Percentiles rank a stretch among this genome's conserved stretches.
Conservation (phyloP, 2,797 vertebrate genomes). For the Staurois parvus region DNA sequence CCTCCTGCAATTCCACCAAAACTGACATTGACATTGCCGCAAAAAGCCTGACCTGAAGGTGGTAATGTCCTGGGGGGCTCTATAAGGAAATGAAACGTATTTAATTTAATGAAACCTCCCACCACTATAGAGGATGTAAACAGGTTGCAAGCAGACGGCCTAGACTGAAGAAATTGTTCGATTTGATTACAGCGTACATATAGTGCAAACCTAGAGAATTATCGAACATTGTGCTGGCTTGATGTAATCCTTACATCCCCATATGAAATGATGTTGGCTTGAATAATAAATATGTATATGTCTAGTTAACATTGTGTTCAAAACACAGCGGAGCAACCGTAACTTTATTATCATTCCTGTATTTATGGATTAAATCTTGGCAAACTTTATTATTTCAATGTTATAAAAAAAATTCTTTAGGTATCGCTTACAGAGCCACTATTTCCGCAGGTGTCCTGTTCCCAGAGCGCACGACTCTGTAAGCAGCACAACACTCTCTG, state of each 20-base stretch:
- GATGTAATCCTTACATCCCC: neutral
- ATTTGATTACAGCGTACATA: slow-evolving; percentile 24
- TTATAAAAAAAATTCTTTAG: neutral
- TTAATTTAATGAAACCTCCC: slow-evolving; percentile 39
- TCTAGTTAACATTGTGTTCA: neutral
- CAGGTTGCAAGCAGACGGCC: slow-evolving; percentile 19
- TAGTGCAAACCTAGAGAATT: neutral
- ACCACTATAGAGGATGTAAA: slow-evolving; percentile 43
- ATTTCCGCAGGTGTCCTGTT: too few relatives aligned
- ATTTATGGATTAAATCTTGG: neutral
- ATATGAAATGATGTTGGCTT: neutral
- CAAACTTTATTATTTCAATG: neutral
- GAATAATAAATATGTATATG: neutral
- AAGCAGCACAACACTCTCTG: too few relatives aligned
- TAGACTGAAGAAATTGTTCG: slow-evolving; percentile 26
- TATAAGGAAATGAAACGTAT: slow-evolving; percentile 28
- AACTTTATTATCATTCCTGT: neutral
- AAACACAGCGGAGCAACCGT: neutral
- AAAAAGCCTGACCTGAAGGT: neutral
- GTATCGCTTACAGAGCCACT: too few relatives aligned
- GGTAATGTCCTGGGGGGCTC: slow-evolving; percentile 31
- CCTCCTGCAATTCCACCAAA: neutral
- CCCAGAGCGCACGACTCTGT: too few relatives aligned
- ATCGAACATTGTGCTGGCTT: slow-evolving; percentile 5
- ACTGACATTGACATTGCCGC: neutral